Conservation (phyloP, 2,797 vertebrate species). For the Tolypeutes matacus region DNA sequence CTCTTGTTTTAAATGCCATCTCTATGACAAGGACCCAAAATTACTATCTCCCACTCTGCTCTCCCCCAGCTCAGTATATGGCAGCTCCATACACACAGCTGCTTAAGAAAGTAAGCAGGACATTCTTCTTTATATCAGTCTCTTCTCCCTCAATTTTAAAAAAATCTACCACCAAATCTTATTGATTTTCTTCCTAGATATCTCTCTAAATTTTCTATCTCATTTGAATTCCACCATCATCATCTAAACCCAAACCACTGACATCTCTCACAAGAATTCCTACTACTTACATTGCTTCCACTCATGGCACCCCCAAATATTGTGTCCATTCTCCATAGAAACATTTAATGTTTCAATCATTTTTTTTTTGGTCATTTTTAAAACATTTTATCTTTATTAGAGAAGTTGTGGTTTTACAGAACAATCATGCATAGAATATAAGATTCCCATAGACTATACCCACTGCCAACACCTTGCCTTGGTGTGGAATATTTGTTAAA, state of each 20-base stretch:
- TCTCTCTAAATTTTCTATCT: neutral
- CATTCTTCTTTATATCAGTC: neutral
- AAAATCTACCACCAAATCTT: neutral
- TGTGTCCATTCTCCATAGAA: constrained; percentile 4
- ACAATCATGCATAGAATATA: too few relatives aligned
- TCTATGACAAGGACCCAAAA: neutral
- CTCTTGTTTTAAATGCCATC: neutral
- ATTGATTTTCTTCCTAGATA: neutral
- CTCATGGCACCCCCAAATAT: neutral
- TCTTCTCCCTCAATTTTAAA: neutral
- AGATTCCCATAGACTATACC: too few relatives aligned
- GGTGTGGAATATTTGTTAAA: too few relatives aligned
- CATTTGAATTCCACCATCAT: neutral
- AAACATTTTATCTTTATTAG: too few relatives aligned
- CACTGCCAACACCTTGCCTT: too few relatives aligned
- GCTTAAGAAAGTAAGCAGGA: neutral
- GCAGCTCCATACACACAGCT: neutral
- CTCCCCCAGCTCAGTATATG: neutral
- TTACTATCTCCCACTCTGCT: neutral
- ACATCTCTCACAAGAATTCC: neutral
- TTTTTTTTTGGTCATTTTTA: too few relatives aligned
- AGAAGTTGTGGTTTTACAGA: too few relatives aligned
- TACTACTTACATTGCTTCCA: neutral
- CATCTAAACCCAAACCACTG: neutral
- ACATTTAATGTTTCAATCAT: neutral